Evolutionary conservation across 2,797 vertebrate genomes (phyloP).

Genomic region (Chromobotia macracanthus): DNA sequence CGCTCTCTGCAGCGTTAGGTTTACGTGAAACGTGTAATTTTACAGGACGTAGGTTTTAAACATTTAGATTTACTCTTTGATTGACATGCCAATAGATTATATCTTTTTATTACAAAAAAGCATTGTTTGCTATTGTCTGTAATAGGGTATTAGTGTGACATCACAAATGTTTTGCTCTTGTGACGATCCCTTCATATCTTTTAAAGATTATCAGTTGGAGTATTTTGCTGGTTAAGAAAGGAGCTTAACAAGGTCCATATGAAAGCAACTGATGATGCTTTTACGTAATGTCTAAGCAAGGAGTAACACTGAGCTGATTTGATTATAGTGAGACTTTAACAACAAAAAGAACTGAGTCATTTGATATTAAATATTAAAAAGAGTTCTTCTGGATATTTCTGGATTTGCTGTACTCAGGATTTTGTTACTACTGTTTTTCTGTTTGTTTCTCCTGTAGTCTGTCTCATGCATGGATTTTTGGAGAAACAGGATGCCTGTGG

Average conservation of each 20-base stretch:
- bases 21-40: not conserved
- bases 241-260: not conserved
- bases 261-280: not conserved
- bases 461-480: constrained; percentile 69
- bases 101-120: not conserved
- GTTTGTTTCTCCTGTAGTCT: constrained; percentile 52
- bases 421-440: not conserved
- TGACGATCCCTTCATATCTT: not conserved
- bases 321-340: constrained; percentile 5
- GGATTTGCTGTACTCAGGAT: constrained; percentile 23
- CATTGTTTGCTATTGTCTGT: not conserved
- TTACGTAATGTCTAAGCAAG: not conserved
- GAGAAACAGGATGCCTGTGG: constrained; percentile 64
- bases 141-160: not conserved
- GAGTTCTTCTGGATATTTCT: constrained; percentile 23
- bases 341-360: not conserved
- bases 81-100: not conserved
- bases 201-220: not conserved
- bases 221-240: not conserved
- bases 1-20: not conserved
- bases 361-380: not conserved
- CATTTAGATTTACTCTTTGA: not conserved
- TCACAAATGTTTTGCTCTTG: not conserved
- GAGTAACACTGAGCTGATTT: constrained; percentile 2
- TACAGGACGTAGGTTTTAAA: not conserved